Conservation (phyloP, 2,888 invertebrate species). For the Gymnoscelis rufifasciata region DNA sequence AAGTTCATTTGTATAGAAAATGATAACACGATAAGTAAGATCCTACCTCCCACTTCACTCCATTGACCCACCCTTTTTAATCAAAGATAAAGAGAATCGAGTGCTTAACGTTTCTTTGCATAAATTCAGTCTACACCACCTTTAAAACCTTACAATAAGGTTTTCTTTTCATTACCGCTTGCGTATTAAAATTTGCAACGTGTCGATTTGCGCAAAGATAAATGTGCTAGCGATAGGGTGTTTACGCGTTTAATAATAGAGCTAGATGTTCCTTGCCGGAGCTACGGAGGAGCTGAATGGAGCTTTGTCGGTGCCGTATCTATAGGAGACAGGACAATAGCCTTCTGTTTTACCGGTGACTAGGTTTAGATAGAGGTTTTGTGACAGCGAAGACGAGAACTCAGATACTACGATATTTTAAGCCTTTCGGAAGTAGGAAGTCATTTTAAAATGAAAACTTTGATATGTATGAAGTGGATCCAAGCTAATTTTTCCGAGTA, state of each 20-base stretch:
- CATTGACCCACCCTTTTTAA: conserved; percentile 58
- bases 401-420: too few species aligned
- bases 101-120: conserved; percentile 60
- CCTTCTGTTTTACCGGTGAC: conserved; percentile 72
- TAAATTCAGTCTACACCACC: conserved; percentile 30
- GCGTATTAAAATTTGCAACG: conserved; percentile 1
- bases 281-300: too few species aligned
- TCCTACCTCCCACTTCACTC: conserved; percentile 4
- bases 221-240: conserved; percentile 16
- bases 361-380: conserved; percentile 44
- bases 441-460: too few species aligned
- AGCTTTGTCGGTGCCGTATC: conserved; percentile 50
- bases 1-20: too few species aligned
- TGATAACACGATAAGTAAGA: not conserved
- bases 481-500: too few species aligned
- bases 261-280: conserved; percentile 36
- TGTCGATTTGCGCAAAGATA: conserved; percentile 18
- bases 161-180: conserved; percentile 2
- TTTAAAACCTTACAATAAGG: conserved; percentile 8
- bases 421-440: too few species aligned
- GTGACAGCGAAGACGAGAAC: conserved; percentile 30
- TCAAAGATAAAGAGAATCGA: conserved; percentile 77
- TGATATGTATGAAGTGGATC: too few species aligned
- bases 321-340: conserved; percentile 67
- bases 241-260: conserved; percentile 8